Percentiles rank a stretch among this genome's conserved stretches.
phyloP scores from a whole-genome alignment of 2,797 vertebrate genomes.

The Denticeps clupeoides region DNA sequence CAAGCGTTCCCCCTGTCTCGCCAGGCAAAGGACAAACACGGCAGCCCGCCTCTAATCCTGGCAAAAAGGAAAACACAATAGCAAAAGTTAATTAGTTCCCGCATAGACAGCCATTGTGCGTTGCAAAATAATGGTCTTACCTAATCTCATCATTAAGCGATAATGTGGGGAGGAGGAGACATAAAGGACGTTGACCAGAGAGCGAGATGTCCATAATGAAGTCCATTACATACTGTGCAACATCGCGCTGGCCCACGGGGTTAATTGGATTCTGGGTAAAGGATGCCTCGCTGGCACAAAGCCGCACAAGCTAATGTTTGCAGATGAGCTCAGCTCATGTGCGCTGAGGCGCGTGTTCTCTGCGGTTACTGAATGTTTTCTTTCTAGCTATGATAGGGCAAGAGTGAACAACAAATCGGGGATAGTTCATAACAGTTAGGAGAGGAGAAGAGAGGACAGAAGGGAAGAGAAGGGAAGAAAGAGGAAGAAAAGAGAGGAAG shows the following conservation, averaged over 20 bases:
- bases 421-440: too few relatives aligned
- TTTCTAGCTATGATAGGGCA: too few relatives aligned
- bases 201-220: constrained; percentile 4
- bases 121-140: constrained; percentile 3
- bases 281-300: neutral
- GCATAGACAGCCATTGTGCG: neutral
- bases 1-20: neutral
- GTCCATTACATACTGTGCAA: neutral
- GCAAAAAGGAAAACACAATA: neutral
- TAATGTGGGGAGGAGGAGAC: neutral
- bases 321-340: too few relatives aligned
- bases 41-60: neutral
- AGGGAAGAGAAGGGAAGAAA: too few relatives aligned
- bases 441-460: too few relatives aligned
- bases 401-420: too few relatives aligned
- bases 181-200: neutral
- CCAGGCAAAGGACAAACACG: constrained; percentile 1
- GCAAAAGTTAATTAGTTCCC: constrained; percentile 5
- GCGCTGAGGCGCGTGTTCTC: too few relatives aligned
- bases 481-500: too few relatives aligned
- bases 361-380: too few relatives aligned
- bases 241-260: neutral
- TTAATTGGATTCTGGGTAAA: constrained; percentile 10
- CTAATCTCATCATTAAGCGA: constrained; percentile 4
- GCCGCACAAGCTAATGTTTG: too few relatives aligned